Base-by-base conservation (phyloP, 2,888 invertebrate species). In the Leucophenga montana region DNA sequence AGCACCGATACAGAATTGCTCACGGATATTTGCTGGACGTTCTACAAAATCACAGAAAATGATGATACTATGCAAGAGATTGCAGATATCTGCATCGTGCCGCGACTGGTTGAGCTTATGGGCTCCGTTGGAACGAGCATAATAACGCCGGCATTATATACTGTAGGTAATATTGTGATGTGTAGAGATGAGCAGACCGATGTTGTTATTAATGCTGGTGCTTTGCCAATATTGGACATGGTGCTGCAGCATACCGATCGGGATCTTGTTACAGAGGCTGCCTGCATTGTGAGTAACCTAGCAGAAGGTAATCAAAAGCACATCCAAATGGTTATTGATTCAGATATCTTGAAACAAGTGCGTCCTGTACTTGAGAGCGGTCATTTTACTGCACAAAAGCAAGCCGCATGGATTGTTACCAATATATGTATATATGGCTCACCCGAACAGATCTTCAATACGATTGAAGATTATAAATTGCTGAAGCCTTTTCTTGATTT, bases 131-230 rank as follows among this genome's bases (percentile, higher is more conserved):
- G 94, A 66, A 91, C 91, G 0, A 90, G 92, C 3, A 92, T 95
- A 64, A 90, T 95, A 70, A 96, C 96, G 0, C 97, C 98, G 0
- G 95, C 96, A 0, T 89, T 98, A 18, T 89, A 97, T 59, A 94
- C 96, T 39, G 92, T 97, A 11, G 98, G 98, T 8, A 98, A 98
- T 85, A 97, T 98, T 90, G 97, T 98, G 1, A 98, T 98, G 0
- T 98, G 98, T 0, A 94, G 93, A 75, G 98, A 98, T 89, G 85
- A 87, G 64, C 96, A 95, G 92, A 96, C 95, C 0, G 95, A 95
- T 85, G 90, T 92, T 9, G 95, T 97, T 68, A 91, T 97, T n/a
- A 90, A 91, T 66, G 92, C 93, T 0, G 95, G 94, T 20, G 95
- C 94, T 20, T 89, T 98, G 62, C 90, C 90, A 0, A 90, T 92